A percentile compares a stretch with the other conserved stretches of the same genome.
phyloP scores from a whole-genome alignment of 2,797 vertebrate species.

The Trachops cirrhosus region DNA sequence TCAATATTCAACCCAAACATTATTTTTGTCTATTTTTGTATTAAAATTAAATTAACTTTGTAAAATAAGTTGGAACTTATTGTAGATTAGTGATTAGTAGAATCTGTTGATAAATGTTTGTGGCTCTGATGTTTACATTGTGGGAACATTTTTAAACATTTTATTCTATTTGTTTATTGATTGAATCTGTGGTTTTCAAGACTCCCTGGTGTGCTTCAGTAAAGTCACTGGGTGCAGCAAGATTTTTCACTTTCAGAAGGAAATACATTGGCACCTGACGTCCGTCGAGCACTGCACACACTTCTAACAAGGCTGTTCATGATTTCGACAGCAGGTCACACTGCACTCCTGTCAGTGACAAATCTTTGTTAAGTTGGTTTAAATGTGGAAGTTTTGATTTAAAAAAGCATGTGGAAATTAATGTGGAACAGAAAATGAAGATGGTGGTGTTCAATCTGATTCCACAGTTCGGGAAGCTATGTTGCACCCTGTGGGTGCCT shows the following conservation, averaged over 20 bases:
- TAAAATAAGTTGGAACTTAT: background rate
- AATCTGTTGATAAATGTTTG: background rate
- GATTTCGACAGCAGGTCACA: background rate
- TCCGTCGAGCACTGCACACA: background rate
- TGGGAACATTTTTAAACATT: background rate
- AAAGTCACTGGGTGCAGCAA: background rate
- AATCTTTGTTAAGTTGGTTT: background rate
- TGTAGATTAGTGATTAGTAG: background rate
- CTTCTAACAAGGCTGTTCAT: background rate
- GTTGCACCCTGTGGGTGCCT: background rate
- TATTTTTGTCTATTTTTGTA: background rate
- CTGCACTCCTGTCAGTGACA: background rate
- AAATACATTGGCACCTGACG: background rate
- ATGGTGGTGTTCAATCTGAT: background rate
- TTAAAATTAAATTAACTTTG: background rate
- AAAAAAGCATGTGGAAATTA: background rate
- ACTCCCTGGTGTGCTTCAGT: background rate
- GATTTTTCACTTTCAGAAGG: background rate
- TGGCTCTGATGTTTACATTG: background rate
- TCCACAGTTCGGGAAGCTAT: background rate
- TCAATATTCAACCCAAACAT: background rate
- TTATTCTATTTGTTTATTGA: background rate
- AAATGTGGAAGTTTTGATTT: background rate
- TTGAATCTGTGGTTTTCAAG: background rate
- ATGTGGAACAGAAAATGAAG: background rate